Evolutionary conservation across 1,140 invertebrate species (phyloP), one percentile per base, ranked within the genome.

Genomic region (Rhynchophorus ferrugineus): DNA sequence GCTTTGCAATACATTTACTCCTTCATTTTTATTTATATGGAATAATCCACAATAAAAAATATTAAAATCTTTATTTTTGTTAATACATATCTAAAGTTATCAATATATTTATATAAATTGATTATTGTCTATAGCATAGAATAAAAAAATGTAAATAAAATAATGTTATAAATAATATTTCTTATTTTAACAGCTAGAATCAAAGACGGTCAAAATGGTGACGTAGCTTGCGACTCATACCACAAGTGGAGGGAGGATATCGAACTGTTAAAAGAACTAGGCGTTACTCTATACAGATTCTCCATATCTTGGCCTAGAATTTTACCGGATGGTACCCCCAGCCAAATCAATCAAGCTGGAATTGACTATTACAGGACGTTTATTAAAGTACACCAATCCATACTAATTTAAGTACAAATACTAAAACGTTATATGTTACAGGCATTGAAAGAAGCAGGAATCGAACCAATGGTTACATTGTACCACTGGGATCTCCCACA

Each of bases 301-400:
- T 83, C 80, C 0, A 69, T 83, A 48, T 77, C 77, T 8, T 83
- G 80, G 80, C 49, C 75, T 1, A 60, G 78, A 20, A 46, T 65
- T 13, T 42, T 65, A 24, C 63, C 63, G 7, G 39, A 33, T 14
- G 63, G 63, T 22, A 54, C 33, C 9, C 60, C 67, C 2, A 70
- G 75, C 54, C 54, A 70, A 11, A 58, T 82, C 0, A 83, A 82
- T 58, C 68, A 73, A 22, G 74, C 75, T 45, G 82, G 81, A 13
- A 60, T 81, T 1, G 63, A 73, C 3, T 84, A 83, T 60, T 85
- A 85, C 63, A 76, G 81, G 45, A 73, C 75, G 17, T 62, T 85
- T 1, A 75, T 84, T 8, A 35, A 51, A 18, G 49, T 38, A 29
- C 24, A 29, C 5, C 11, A 29, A 29, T 11, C 5, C 24, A 29